Evolutionary conservation across 2,888 invertebrate genomes (phyloP), one percentile per base, ranked within the genome.

Genomic region (Lepidocyrtoides sp.): DNA sequence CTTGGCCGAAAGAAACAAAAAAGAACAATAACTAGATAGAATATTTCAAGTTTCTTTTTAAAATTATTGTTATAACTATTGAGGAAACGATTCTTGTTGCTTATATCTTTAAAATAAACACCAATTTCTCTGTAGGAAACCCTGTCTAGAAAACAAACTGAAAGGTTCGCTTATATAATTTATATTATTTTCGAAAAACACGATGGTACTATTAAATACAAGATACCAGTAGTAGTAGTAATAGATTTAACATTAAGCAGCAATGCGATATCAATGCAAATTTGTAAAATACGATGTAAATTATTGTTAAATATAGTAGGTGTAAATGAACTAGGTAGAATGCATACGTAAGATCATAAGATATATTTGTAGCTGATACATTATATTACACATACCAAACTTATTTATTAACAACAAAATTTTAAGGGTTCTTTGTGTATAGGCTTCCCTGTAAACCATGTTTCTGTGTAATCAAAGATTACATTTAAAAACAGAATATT

Each of bases 261-360:
- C 91, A 51, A 91, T 91, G 91, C 91, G 66, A 60, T 85, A 86
- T 86, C 91, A 91, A 91, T 91, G 91, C 91, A 91, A 90, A 36
- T 17, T 48, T 81, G 79, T 79, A 87, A 60, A 26, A 26, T 8
- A 12, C 10, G 23, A 60, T 14, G 48, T 48, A 48, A 14, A 14
- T 48, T n/a, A 7, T 14, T 57, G 3, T 5, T 57, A 17, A 17
- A 20, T 57, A 57, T 57, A 17, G 54, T 57, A 14, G n/a, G n/a
- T 48, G 17, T 60, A 23, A 2, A 60, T 23, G 23, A 36, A 23
- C 7, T 23, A 60, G 23, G 8, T 20, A 17, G 26, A 3, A 60
- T 23, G 17, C 7, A 36, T 66, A 36, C 2, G 8, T 32, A n/a
- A 7, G 17, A 36, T 17, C 8, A 8, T 66, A 7, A 32, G 12